A percentile compares a stretch with the other conserved stretches of the same genome.
phyloP scores from a whole-genome alignment of 2,113 vertebrate species.

The Rousettus leschenaultii region DNA sequence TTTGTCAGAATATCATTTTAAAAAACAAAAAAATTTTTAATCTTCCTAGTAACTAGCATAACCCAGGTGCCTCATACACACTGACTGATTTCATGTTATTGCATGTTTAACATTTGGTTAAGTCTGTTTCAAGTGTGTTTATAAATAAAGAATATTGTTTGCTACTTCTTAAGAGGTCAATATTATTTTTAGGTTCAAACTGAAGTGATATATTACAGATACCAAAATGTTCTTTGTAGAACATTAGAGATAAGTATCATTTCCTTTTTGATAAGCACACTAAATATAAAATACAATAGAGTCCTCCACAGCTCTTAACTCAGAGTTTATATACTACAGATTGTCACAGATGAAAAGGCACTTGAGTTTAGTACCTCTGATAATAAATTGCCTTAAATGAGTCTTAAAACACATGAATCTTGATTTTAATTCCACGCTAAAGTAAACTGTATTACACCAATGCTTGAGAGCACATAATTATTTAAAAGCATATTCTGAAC shows the following conservation, averaged over 20 bases:
- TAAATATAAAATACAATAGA: conserved; percentile 20
- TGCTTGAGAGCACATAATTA: not conserved
- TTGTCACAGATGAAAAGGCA: not conserved
- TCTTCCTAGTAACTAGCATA: not conserved
- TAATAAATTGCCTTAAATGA: not conserved
- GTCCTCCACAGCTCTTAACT: not conserved
- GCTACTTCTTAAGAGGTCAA: not conserved
- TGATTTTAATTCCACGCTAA: not conserved
- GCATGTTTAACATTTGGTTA: not conserved
- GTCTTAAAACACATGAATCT: not conserved
- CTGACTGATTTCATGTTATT: not conserved
- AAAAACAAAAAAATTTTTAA: not conserved
- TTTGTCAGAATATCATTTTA: not conserved
- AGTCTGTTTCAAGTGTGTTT: not conserved
- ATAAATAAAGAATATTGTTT: not conserved
- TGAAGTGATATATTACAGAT: not conserved
- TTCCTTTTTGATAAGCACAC: not conserved
- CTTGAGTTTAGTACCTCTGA: not conserved
- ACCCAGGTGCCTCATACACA: not conserved
- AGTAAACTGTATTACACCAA: not conserved
- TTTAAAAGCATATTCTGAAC: not conserved
- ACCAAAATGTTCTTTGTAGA: not conserved
- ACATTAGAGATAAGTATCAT: not conserved
- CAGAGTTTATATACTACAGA: not conserved
- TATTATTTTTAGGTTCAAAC: not conserved